A percentile compares a stretch with the other conserved stretches of the same genome.
Evolutionary conservation across 2,113 vertebrate genomes (phyloP).

Genomic region (Camelus bactrianus): DNA sequence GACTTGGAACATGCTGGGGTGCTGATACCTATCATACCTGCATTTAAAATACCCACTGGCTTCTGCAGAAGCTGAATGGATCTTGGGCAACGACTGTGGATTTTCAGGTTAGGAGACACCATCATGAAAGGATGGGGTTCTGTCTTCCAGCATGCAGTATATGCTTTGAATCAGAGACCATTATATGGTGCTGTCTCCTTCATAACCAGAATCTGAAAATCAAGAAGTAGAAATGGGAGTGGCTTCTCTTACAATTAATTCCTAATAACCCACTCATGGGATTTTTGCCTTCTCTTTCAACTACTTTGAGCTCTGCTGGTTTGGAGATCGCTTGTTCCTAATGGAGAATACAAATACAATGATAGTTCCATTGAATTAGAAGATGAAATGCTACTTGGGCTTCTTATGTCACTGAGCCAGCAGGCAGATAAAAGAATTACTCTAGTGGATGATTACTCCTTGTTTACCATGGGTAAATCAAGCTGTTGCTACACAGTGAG

Average conservation of each 20-base stretch:
- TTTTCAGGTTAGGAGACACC: not conserved
- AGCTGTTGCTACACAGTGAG: not conserved
- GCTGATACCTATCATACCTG: not conserved
- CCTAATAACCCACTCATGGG: not conserved
- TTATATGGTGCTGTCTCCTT: not conserved
- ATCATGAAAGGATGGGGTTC: conserved; percentile 6
- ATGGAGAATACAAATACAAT: not conserved
- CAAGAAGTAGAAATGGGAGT: not conserved
- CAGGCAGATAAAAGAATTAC: conserved; percentile 8
- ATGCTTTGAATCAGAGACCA: not conserved
- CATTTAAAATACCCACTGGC: not conserved
- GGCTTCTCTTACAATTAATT: not conserved
- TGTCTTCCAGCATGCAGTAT: not conserved
- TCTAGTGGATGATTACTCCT: not conserved
- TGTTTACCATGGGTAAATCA: not conserved
- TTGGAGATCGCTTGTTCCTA: conserved; percentile 16
- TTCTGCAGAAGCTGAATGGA: conserved; percentile 3
- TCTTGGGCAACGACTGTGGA: not conserved
- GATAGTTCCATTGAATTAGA: not conserved
- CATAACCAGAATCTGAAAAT: not conserved
- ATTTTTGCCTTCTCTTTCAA: conserved; percentile 34
- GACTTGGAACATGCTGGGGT: not conserved
- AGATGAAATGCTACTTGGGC: not conserved
- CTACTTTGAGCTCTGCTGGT: not conserved
- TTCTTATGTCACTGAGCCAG: conserved; percentile 28